Conservation (phyloP, 2,797 vertebrate species). For the Lagorchestes hirsutus region DNA sequence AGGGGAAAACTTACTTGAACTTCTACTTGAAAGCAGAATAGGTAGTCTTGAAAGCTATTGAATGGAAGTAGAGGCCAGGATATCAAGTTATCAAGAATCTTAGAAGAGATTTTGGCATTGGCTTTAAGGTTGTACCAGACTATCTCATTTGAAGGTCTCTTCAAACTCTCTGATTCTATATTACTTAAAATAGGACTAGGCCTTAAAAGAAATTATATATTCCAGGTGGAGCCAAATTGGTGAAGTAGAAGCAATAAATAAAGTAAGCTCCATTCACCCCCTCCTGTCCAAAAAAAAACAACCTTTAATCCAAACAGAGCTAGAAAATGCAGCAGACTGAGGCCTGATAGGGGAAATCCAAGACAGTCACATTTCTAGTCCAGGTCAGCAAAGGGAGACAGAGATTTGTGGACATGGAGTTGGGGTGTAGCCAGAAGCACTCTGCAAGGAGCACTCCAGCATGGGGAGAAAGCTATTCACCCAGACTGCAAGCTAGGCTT, state of each 20-base stretch:
- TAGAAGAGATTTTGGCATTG: neutral
- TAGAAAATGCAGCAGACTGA: neutral
- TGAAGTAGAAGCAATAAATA: neutral
- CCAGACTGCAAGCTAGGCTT: too few species aligned
- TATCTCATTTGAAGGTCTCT: neutral
- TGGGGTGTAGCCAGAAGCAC: too few species aligned
- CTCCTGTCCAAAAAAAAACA: too few species aligned
- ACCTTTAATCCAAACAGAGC: neutral
- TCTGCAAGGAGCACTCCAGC: neutral
- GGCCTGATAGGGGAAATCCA: neutral
- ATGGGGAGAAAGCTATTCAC: neutral
- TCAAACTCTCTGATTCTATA: neutral
- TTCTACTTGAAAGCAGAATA: neutral
- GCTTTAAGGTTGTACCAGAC: neutral
- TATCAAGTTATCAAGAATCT: neutral
- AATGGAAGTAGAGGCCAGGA: neutral
- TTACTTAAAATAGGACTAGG: neutral
- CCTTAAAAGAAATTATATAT: neutral
- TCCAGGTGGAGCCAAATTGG: neutral
- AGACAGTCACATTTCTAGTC: neutral
- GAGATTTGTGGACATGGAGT: neutral
- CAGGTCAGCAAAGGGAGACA: neutral
- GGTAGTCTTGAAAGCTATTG: neutral
- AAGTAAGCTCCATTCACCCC: neutral
- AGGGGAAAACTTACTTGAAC: neutral